Percentiles rank a stretch among this genome's conserved stretches.
Conservation (phyloP, 1,140 invertebrate species). For the Apocrypta bakeri region DNA sequence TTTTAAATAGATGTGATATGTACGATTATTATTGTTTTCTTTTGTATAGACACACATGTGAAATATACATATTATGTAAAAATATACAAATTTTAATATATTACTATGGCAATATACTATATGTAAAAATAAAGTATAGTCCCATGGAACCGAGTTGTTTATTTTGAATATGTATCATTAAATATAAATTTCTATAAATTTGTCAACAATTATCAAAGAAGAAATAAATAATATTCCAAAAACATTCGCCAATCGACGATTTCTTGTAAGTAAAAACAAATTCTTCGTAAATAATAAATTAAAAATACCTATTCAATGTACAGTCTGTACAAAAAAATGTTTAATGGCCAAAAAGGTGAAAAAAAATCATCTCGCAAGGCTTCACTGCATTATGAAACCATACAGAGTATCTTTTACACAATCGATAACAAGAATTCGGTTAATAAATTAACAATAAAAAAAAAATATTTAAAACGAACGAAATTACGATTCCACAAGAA, state of each 20-base stretch:
- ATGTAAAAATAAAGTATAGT: conserved; percentile 7
- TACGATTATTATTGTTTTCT: conserved; percentile 21
- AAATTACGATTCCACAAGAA: no score
- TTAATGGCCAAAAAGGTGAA: no score
- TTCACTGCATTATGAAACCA: no score
- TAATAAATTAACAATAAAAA: neutral
- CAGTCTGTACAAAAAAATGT: no score
- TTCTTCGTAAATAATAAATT: no score
- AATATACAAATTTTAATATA: conserved; percentile 13
- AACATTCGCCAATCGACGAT: no score
- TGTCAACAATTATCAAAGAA: conserved; percentile 15
- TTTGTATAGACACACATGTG: neutral
- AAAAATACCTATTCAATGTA: no score
- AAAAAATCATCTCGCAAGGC: no score
- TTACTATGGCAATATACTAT: conserved; percentile 2
- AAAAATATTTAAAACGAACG: neutral
- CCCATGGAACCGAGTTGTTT: neutral
- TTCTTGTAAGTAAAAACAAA: no score
- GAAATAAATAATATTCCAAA: neutral
- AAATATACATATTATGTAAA: conserved; percentile 12
- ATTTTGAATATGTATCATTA: neutral
- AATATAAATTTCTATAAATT: conserved; percentile 12
- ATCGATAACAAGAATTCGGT: neutral
- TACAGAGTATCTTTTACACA: no score
- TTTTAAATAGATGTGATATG: conserved; percentile 38